Evolutionary conservation across 2,113 vertebrate genomes (phyloP), one percentile per base, ranked within the genome.

Genomic region (Candoia aspera): DNA sequence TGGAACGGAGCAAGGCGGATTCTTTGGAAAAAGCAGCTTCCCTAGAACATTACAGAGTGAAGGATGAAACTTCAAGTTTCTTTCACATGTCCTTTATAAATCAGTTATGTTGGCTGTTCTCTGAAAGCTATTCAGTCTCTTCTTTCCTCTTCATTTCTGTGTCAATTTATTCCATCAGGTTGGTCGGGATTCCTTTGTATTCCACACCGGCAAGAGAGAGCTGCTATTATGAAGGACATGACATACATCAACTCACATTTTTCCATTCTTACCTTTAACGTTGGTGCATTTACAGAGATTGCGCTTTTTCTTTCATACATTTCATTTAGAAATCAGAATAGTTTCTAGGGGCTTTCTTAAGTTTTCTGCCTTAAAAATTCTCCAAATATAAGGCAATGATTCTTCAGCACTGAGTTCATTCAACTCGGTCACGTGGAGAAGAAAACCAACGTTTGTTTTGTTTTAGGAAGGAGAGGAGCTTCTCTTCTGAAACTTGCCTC

Each of bases 1-100:
- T 6, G n/a, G 15, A 37, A 73, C 73, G 24, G 26, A 54, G 42
- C 13, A 95, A 68, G 94, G 87, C 86, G 73, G 94, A 89, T 62
- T 57, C 0, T 90, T 49, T 13, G 88, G n/a, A 60, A 93, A 73
- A 0, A 8, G 37, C 87, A 37, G 54, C 92, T 92, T 59, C 90
- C n/a, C 59, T 37, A 21, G 26, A 64, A 93, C 53, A 57, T 64
- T 84, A 42, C 24, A 94, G 54, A 87, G 62, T 89, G 58, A 58
- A 93, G 89, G 10, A 57, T 55, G 0, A 26, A 46, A 37, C 91
- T 42, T 53, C 85, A 79, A 62, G 90, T 15, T 37, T 3, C 10
- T 92, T 85, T 85, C 46, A 90, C 24, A 85, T 3, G 26, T 60
- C n/a, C 79, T 17, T 58, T 90, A 49, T 85, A 85, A 90, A 60